Conservation (phyloP, 1,140 invertebrate species). For the Diprion similis region DNA sequence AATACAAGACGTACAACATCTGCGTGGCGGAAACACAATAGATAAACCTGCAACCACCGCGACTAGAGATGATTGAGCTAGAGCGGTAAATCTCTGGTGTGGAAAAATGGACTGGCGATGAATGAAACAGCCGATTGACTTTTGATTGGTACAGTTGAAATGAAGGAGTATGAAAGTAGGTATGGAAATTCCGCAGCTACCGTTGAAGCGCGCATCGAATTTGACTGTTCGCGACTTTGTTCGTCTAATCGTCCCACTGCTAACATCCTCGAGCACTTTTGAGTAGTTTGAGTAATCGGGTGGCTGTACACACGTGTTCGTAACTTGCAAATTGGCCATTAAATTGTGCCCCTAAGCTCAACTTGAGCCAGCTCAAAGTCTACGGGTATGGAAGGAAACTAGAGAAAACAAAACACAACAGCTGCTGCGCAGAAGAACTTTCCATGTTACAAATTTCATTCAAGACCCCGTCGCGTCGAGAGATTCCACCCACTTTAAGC, state of each 20-base stretch:
- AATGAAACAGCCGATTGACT: too few relatives aligned
- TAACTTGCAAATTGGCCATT: slow-evolving; percentile 2
- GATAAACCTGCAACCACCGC: too few relatives aligned
- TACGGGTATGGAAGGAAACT: too few relatives aligned
- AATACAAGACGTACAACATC: too few relatives aligned
- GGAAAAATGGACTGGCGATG: too few relatives aligned
- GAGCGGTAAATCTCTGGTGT: too few relatives aligned
- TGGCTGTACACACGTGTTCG: slow-evolving; percentile 1
- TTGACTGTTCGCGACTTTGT: background rate
- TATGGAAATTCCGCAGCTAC: too few relatives aligned
- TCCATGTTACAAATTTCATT: background rate
- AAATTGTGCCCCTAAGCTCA: background rate
- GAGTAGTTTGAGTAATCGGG: background rate
- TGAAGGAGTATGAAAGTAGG: too few relatives aligned
- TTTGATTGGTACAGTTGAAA: too few relatives aligned
- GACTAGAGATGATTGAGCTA: too few relatives aligned
- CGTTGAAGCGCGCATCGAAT: too few relatives aligned
- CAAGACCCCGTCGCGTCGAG: background rate
- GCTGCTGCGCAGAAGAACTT: background rate
- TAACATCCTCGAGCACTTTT: background rate
- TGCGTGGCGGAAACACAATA: too few relatives aligned
- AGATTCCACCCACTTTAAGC: background rate
- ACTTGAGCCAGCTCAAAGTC: background rate
- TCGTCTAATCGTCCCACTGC: background rate
- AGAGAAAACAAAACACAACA: background rate